phyloP scores from a whole-genome alignment of 2,113 vertebrate genomes.

The Psettodes erumei region DNA sequence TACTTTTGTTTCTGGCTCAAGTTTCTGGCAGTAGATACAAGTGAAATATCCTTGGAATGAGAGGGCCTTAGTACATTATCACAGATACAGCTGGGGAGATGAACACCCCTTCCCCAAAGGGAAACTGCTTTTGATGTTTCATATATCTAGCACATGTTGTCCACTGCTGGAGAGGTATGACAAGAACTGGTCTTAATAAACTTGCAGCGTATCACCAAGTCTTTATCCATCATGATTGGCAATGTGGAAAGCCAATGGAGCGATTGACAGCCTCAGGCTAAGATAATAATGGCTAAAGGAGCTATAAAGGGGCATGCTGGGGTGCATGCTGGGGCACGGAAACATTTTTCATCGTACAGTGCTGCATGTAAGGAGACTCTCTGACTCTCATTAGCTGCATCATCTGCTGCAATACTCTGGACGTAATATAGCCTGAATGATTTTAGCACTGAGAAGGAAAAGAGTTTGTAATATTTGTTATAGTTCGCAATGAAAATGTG shows the following conservation, averaged over 20 bases:
- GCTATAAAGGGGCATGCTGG: constrained; percentile 33
- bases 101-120: constrained; percentile 53
- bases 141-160: constrained; percentile 55
- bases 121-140: constrained; percentile 66
- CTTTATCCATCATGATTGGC: constrained; percentile 60
- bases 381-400: neutral
- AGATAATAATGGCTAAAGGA: constrained; percentile 52
- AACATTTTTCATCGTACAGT: constrained; percentile 35
- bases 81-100: constrained; percentile 65
- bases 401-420: constrained; percentile 16
- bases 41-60: constrained; percentile 64
- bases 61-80: constrained; percentile 62
- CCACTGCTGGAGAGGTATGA: constrained; percentile 44
- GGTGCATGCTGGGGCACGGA: constrained; percentile 2
- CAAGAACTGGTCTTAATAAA: constrained; percentile 70
- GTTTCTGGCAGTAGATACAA: constrained; percentile 69
- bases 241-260: constrained; percentile 42
- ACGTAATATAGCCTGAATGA: neutral
- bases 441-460: neutral
- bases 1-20: constrained; percentile 61
- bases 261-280: constrained; percentile 38
- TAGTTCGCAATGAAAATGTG: neutral
- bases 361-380: constrained; percentile 13
- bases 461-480: neutral
- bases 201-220: constrained; percentile 50